These are phyloP conservation scores for Anhinga rufa DNA, from an alignment of 2,113 vertebrate species.

Conservation along the genomic window DNA sequence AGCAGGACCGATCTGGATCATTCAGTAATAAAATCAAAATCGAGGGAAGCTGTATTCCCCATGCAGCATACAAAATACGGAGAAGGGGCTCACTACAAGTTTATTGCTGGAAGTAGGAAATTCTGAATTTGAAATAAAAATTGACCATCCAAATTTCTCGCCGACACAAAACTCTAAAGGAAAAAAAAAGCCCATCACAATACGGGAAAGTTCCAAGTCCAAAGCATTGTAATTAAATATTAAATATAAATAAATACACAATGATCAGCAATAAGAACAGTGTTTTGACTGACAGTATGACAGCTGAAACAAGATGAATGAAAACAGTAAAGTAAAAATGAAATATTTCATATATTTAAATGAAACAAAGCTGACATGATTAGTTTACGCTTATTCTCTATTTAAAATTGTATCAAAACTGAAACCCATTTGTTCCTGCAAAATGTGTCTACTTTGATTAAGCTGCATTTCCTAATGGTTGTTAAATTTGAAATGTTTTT, in stretches of 20 bases:
- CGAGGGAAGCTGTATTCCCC: neutral
- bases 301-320: neutral
- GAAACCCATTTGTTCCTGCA: neutral
- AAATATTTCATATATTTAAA: neutral
- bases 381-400: neutral
- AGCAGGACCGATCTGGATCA: neutral
- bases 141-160: neutral
- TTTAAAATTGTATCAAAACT: neutral
- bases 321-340: neutral
- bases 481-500: conserved; percentile 8
- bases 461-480: neutral
- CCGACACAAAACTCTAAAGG: neutral
- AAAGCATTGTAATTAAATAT: neutral
- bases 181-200: neutral
- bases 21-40: neutral
- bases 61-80: neutral
- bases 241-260: neutral
- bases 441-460: neutral
- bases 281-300: neutral
- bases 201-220: neutral
- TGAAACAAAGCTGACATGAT: neutral
- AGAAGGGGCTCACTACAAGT: neutral
- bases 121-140: neutral
- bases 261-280: neutral
- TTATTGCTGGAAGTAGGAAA: neutral